These are phyloP conservation scores for Mustela nigripes DNA, from an alignment of 2,113 vertebrate genomes.

Conservation along the genomic window DNA sequence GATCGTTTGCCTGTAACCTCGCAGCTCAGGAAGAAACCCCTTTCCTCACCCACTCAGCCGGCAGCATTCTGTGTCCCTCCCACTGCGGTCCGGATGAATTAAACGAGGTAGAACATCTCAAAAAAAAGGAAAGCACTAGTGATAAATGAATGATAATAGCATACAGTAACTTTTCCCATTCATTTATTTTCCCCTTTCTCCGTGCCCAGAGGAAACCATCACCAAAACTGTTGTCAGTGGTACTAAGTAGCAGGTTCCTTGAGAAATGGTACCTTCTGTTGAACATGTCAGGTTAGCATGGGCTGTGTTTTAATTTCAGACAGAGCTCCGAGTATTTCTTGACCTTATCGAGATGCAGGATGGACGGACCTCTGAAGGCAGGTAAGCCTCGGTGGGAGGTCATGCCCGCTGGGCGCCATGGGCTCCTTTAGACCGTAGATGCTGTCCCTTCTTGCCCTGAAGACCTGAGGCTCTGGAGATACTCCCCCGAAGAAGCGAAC, in stretches of 20 bases:
- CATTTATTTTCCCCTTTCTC: background rate
- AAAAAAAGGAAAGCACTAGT: rapidly evolving
- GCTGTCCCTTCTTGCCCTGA: rapidly evolving
- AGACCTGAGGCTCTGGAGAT: rapidly evolving
- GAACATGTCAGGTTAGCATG: rapidly evolving
- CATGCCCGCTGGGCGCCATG: rapidly evolving
- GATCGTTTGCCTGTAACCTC: rapidly evolving
- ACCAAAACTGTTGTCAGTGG: background rate
- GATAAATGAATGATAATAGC: rapidly evolving
- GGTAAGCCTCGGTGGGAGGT: rapidly evolving
- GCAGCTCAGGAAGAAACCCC: rapidly evolving
- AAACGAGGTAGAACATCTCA: background rate
- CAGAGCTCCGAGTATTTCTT: rapidly evolving
- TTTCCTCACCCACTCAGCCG: rapidly evolving
- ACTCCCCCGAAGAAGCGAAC: rapidly evolving
- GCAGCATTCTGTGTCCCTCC: rapidly evolving
- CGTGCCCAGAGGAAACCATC: background rate
- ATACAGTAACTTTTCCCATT: rapidly evolving
- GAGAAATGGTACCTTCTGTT: rapidly evolving
- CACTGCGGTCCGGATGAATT: rapidly evolving
- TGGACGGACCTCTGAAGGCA: rapidly evolving
- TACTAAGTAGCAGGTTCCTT: background rate
- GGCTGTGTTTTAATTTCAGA: background rate
- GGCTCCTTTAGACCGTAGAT: rapidly evolving
- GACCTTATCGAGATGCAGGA: rapidly evolving